Percentiles rank a stretch among this genome's conserved stretches.
Evolutionary conservation across 2,888 invertebrate genomes (phyloP).

Genomic region (Diabrotica balteata): DNA sequence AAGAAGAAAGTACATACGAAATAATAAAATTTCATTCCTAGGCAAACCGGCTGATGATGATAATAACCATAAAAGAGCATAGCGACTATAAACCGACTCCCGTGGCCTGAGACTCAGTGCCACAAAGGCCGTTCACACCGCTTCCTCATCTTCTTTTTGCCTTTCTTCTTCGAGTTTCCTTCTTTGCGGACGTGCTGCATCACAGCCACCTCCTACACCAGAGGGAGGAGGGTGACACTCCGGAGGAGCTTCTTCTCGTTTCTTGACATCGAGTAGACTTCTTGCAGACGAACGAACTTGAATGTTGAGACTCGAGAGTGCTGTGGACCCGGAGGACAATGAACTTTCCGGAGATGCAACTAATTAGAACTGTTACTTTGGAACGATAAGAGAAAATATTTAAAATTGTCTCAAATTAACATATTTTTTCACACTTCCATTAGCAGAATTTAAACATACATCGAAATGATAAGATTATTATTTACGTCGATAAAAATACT

Average conservation of each 20-base stretch:
- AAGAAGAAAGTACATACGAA: too few relatives aligned
- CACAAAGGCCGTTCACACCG: conserved; percentile 40
- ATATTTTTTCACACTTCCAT: too few relatives aligned
- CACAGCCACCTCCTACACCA: conserved; percentile 17
- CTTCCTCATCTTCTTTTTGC: conserved; percentile 9
- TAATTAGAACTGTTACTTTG: not conserved
- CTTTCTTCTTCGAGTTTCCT: conserved; percentile 20
- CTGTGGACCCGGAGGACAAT: conserved; percentile 29
- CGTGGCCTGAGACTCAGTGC: conserved; percentile 7
- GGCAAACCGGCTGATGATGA: conserved; percentile 1
- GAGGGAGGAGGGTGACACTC: conserved; percentile 19
- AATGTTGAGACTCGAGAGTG: conserved; percentile 25
- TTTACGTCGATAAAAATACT: too few relatives aligned
- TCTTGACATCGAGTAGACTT: conserved; percentile 35
- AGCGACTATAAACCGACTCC: not conserved
- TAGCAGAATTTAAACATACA: too few relatives aligned
- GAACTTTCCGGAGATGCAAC: conserved; percentile 20
- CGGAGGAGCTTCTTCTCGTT: conserved; percentile 3
- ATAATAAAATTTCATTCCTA: too few relatives aligned
- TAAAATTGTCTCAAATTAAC: too few relatives aligned
- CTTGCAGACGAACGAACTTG: conserved; percentile 40
- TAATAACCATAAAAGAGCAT: too few relatives aligned
- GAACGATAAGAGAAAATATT: conserved; percentile 1
- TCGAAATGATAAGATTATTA: too few relatives aligned
- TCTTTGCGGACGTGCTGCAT: conserved; percentile 27